Conservation (phyloP, 2,797 vertebrate genomes). For the Lerista edwardsae region DNA sequence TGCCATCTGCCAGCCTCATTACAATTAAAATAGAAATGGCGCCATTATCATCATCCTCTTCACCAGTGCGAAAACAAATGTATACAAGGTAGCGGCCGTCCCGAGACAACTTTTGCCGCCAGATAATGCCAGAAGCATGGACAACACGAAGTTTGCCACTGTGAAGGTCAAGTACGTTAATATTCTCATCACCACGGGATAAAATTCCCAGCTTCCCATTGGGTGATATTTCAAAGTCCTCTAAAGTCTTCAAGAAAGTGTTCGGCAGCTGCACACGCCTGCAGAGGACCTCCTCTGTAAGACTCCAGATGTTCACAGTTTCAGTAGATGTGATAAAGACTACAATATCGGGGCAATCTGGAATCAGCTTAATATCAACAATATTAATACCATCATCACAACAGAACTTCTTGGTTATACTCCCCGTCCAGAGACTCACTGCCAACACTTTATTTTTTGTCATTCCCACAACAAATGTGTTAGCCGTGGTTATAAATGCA, state of each 20-base stretch:
- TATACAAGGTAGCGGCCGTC: slow-evolving; percentile 98
- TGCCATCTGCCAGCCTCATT: slow-evolving; percentile 97
- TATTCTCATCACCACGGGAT: slow-evolving; percentile 95
- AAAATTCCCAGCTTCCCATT: slow-evolving; percentile 97
- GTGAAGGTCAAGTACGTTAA: slow-evolving; percentile 95
- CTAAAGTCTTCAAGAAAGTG: slow-evolving; percentile 93
- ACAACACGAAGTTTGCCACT: slow-evolving; percentile 94
- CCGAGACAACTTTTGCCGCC: slow-evolving; percentile 92
- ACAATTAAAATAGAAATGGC: slow-evolving; percentile 93
- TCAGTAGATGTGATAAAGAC: slow-evolving; percentile 96
- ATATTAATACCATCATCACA: slow-evolving; percentile 95
- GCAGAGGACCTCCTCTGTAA: slow-evolving; percentile 95
- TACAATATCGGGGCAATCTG: slow-evolving; percentile 94
- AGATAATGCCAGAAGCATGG: slow-evolving; percentile 91
- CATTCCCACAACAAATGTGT: slow-evolving; percentile 95
- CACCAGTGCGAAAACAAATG: slow-evolving; percentile 89
- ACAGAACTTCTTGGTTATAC: slow-evolving; percentile 97
- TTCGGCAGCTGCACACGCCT: slow-evolving; percentile 92
- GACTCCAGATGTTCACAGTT: slow-evolving; percentile 95
- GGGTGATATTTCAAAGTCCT: slow-evolving; percentile 98
- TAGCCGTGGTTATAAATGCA: slow-evolving; percentile 95
- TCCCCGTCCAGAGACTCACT: slow-evolving; percentile 98
- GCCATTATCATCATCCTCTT: slow-evolving; percentile 93
- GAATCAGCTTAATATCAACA: slow-evolving; percentile 93
- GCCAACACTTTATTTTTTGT: slow-evolving; percentile 96